Base-by-base conservation (phyloP, 2,113 vertebrate species). In the Meriones unguiculatus region DNA sequence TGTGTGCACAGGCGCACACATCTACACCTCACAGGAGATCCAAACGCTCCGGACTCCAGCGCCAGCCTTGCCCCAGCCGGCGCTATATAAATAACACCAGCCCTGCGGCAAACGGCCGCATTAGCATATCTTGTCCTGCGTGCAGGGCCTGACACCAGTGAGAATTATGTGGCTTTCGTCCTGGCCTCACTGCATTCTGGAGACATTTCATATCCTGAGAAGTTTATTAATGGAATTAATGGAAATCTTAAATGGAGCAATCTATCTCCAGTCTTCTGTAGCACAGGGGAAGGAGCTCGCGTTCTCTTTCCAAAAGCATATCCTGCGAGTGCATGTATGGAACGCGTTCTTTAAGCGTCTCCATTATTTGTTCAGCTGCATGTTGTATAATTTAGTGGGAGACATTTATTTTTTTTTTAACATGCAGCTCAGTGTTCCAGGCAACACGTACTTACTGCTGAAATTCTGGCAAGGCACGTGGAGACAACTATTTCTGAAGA, bases 161-260 rank as follows among this genome's bases (percentile, higher is more conserved):
- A 88, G 77, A 82, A 73, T 73, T 73, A 54, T 32, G 5, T 18
- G 3, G 78, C 91, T 95, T 73, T 92, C 91, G 87, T 82, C 62
- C n/a, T 59, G 24, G 95, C 30, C 46, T 90, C 88, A 86, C 18
- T 77, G 32, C 64, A 20, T 22, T 73, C 50, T 90, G 62, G 62
- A 77, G 72, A 95, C 78, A n/a, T 73, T 96, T 87, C 64, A 65
- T 78, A 67, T 95, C 86, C 95, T 76, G 77, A 95, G 89, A 96
- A 94, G 97, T 96, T 95, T 90, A 96, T 88, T 95, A 62, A 92
- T 93, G 94, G 77, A 84, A 96, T 90, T 94, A 62, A 90, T 93
- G 92, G 77, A 80, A 54, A 59, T 69, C 81, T 80, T 70, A 91
- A 69, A 86, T 38, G 69, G 73, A 95, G 82, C 35, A 24, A 67